Base-by-base conservation (phyloP, 2,797 vertebrate species). In the Simalia tracyae region DNA sequence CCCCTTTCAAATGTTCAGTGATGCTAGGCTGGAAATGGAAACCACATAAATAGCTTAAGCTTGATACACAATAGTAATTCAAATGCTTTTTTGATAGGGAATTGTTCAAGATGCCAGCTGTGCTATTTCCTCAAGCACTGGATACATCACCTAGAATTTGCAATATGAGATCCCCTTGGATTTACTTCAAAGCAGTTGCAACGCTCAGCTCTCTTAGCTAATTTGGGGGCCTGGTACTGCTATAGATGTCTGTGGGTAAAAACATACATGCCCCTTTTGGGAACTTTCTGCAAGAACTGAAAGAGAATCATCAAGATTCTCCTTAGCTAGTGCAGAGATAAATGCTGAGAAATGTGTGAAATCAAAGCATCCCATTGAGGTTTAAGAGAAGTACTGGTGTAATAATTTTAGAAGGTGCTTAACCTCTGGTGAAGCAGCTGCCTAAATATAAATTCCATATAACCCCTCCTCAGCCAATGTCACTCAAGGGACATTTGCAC, bases 21-120 rank as follows among this genome's bases (percentile, higher is more conserved):
- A 90, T 63, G 76, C 28, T 59, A 60, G 90, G 46, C 87, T 86
- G 15, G 14, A 90, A 93, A 91, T 56, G 84, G 59, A 92, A 95
- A 94, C 14, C 92, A 60, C 31, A 42, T 54, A 87, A 91, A 92
- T 46, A 15, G 14, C 68, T 68, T 50, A 26, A 90, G 92, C 57
- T 66, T 63, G 8, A 72, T 86, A 90, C 91, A 87, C 10, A 22
- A 87, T 86, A 84, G 72, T 31, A 81, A 86, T 68, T n/a, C 19
- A 88, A 50, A 15, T 76, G 56, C 28, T 28, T 90, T 19, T 86
- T 89, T 54, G 10, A 46, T 26, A 84, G 88, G 72, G 31, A 86
- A 66, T 72, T n/a, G 89, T 89, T 91, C 9, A 31, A 91, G 57
- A 84, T 50, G 24, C 81, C 93, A 90, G 86, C 93, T 91, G 88